phyloP scores from a whole-genome alignment of 2,113 vertebrate species.

The Raja brachyura region DNA sequence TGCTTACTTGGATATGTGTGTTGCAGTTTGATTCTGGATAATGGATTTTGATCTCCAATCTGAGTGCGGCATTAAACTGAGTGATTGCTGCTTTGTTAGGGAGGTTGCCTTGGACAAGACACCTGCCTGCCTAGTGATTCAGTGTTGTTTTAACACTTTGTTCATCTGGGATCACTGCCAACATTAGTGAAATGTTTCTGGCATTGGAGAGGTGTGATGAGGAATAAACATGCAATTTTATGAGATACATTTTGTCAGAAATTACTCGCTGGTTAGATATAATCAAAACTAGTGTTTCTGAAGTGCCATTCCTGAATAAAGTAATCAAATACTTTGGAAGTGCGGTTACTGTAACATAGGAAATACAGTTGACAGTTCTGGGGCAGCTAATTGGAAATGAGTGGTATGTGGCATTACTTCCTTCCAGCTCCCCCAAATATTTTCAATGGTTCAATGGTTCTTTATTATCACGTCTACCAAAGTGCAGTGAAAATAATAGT shows the following conservation, averaged over 20 bases:
- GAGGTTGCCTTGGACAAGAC: too few relatives aligned
- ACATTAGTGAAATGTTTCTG: background rate
- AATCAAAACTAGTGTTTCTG: too few relatives aligned
- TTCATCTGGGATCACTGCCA: background rate
- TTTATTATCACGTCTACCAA: too few relatives aligned
- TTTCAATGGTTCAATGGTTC: background rate
- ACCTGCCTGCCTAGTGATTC: background rate
- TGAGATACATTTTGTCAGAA: too few relatives aligned
- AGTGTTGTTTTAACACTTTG: background rate
- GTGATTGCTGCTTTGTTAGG: too few relatives aligned
- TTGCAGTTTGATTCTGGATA: background rate
- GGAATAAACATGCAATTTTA: background rate
- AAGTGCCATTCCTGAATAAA: too few relatives aligned
- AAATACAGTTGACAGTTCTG: background rate
- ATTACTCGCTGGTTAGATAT: too few relatives aligned
- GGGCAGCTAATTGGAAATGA: background rate
- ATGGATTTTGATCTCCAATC: background rate
- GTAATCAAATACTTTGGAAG: too few relatives aligned
- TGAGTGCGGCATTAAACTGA: too few relatives aligned
- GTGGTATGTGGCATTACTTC: background rate
- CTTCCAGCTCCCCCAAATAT: background rate
- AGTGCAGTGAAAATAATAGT: background rate
- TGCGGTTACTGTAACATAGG: too few relatives aligned
- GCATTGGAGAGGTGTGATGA: background rate
- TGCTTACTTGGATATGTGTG: background rate